Percentiles rank a stretch among this genome's conserved stretches.
Conservation (phyloP, 1,140 invertebrate genomes). For the Triops longicaudatus region DNA sequence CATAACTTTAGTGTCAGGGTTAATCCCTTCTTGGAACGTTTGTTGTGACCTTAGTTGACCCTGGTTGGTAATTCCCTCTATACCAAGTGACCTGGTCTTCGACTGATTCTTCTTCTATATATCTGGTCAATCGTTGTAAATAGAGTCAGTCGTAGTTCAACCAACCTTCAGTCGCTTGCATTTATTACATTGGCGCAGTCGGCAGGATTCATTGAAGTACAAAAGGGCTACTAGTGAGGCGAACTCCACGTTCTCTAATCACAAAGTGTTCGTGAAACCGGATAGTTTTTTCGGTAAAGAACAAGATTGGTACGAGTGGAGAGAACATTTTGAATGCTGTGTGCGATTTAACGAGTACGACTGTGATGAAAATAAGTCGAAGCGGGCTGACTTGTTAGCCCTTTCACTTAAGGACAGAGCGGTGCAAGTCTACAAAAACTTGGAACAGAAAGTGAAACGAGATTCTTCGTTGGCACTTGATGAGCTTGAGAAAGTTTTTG, state of each 20-base stretch:
- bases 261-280: not conserved
- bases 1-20: too few species aligned
- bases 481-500: not conserved
- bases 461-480: not conserved
- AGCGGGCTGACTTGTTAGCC: not conserved
- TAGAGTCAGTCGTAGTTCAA: not conserved
- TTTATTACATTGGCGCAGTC: not conserved
- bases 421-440: not conserved
- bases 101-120: too few species aligned
- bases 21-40: too few species aligned
- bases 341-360: not conserved
- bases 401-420: not conserved
- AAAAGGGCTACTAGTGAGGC: not conserved
- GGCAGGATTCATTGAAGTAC: not conserved
- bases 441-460: not conserved
- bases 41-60: too few species aligned
- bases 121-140: not conserved
- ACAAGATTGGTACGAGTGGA: constrained; percentile 1
- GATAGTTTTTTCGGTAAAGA: not conserved
- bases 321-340: not conserved
- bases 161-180: not conserved
- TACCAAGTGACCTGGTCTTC: too few species aligned
- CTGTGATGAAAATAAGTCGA: not conserved
- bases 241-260: not conserved
- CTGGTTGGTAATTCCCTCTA: too few species aligned